Evolutionary conservation across 1,140 invertebrate genomes (phyloP), one percentile per base, ranked within the genome.

Genomic region (Aphidius ervi): DNA sequence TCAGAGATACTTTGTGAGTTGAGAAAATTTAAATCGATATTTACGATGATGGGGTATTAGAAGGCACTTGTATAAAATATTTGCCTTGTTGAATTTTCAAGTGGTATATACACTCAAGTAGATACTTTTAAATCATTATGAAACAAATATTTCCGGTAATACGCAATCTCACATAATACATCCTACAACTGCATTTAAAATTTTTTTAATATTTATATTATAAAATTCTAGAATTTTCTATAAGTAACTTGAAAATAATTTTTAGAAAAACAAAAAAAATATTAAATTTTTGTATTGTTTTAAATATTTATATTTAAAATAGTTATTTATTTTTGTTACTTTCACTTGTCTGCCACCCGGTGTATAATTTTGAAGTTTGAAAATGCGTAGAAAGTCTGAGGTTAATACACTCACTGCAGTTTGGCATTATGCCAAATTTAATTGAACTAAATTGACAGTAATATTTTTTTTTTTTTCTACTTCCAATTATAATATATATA

Each of bases 341-440:
- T 52, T 46, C 37, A 57, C 9, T 49, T 39, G 39, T 49, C 39
- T 5, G 9, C 45, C 54, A 64, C 47, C 58, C 43, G 62, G 63
- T 16, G 16, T 67, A 62, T 54, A 45, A 63, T 39, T 40, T 8
- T n/a, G 56, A 46, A 65, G 63, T 63, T 16, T 58, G 59, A 66
- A 73, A 74, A 70, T 67, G 65, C 53, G 10, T 16, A 49, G 23
- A 52, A 23, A 54, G 39, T 40, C 23, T 70, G 74, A 77, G 76
- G 76, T 76, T 75, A 76, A 75, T 77, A 76, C 75, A 74, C 74
- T 62, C 74, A n/a, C 23, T 37, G 39, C 31, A 54, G 40, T 16
- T 37, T 48, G 72, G 77, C 75, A 74, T 49, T 64, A 63, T 71
- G 77, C 77, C 77, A 78, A 54, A 76, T 71, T 71, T 77, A 79